Evolutionary conservation across 2,888 invertebrate species (phyloP).

Genomic region (Blomia tropicalis): DNA sequence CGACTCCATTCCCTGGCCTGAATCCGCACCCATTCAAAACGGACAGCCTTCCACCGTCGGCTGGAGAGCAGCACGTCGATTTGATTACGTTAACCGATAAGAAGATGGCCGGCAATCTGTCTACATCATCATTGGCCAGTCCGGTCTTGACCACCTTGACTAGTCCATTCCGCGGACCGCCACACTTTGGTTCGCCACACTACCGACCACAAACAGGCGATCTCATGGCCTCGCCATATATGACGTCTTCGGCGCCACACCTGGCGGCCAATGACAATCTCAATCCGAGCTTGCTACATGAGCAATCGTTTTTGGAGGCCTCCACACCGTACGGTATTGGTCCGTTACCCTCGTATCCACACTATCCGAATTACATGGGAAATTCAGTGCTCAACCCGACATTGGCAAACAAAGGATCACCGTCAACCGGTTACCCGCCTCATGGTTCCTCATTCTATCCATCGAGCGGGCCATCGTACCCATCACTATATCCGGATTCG

Average conservation of each 20-base stretch:
- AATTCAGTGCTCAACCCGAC: neutral
- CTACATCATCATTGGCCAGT: neutral
- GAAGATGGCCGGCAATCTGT: neutral
- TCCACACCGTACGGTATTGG: conserved; percentile 1
- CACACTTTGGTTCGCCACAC: neutral
- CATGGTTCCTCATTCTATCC: conserved; percentile 6
- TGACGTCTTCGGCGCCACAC: neutral
- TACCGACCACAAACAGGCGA: neutral
- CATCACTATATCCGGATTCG: neutral
- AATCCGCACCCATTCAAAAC: neutral
- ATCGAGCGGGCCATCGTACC: neutral
- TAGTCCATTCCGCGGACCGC: neutral
- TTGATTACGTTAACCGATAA: neutral
- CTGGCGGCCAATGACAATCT: neutral
- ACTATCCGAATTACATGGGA: neutral
- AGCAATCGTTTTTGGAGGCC: conserved; percentile 7
- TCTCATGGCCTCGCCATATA: neutral
- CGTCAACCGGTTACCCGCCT: neutral
- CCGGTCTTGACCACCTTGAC: neutral
- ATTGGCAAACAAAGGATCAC: neutral
- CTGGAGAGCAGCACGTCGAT: neutral
- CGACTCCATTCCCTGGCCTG: neutral
- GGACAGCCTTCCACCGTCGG: neutral
- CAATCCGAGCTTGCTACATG: neutral
- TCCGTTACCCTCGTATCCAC: neutral